Conservation (phyloP, 2,797 vertebrate species). For the Cossypha niveicapilla region DNA sequence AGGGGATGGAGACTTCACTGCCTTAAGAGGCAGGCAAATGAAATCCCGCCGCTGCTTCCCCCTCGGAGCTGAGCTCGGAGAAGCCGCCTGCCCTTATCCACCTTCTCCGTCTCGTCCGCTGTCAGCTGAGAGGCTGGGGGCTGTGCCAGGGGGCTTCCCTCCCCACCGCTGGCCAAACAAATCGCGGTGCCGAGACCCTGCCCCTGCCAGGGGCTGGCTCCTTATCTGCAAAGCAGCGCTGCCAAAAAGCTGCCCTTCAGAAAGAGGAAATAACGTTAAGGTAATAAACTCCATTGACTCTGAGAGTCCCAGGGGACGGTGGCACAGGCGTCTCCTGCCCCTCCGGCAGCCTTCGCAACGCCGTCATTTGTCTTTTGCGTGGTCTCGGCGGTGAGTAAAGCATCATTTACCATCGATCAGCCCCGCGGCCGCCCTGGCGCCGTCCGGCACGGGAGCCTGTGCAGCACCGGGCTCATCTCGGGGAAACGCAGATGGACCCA, state of each 20-base stretch:
- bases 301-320: neutral
- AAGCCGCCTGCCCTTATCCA: neutral
- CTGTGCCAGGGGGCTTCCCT: neutral
- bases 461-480: neutral
- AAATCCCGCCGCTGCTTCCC: neutral
- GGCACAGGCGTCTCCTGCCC: neutral
- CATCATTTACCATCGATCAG: neutral
- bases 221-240: neutral
- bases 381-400: neutral
- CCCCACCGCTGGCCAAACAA: neutral
- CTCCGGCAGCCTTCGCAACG: neutral
- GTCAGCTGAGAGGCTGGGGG: neutral
- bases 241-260: neutral
- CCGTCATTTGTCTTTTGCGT: neutral
- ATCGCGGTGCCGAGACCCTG: neutral
- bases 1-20: constrained; percentile 41
- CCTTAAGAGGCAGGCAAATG: constrained; percentile 52
- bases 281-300: constrained; percentile 19
- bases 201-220: neutral
- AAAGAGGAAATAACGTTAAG: constrained; percentile 12
- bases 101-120: neutral
- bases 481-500: neutral
- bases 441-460: fast-evolving
- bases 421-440: neutral
- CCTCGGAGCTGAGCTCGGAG: neutral